Percentiles rank a stretch among this genome's conserved stretches.
phyloP scores from a whole-genome alignment of 2,797 vertebrate species.

The Falco berigora region DNA sequence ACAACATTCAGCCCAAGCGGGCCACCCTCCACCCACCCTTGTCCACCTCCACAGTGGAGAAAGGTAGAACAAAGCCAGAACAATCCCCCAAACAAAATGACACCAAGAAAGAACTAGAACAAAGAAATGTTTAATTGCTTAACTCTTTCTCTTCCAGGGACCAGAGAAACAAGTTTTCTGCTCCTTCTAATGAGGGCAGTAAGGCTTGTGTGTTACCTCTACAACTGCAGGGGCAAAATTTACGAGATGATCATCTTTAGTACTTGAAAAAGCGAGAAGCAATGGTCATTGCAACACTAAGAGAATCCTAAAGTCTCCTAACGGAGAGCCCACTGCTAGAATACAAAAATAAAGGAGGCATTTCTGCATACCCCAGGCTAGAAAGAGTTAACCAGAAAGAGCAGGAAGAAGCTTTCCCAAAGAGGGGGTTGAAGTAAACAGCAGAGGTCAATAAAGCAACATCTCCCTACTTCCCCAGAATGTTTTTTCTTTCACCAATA shows the following conservation, averaged over 20 bases:
- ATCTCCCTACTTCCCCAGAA: conserved; percentile 63
- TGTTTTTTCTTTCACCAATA: conserved; percentile 72
- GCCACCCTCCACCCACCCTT: not conserved
- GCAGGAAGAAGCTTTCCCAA: conserved; percentile 54
- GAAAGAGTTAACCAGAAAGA: conserved; percentile 58
- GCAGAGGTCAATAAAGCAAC: conserved; percentile 64
- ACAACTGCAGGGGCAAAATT: conserved; percentile 53
- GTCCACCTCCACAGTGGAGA: not conserved
- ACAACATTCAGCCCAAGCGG: not conserved
- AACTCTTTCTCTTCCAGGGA: conserved; percentile 76
- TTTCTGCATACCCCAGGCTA: conserved; percentile 49
- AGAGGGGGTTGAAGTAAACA: conserved; percentile 50
- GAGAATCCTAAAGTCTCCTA: conserved; percentile 36
- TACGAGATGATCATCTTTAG: conserved; percentile 44
- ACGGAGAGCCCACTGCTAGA: conserved; percentile 37
- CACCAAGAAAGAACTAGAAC: conserved; percentile 57
- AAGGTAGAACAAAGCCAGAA: not conserved
- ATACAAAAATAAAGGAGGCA: conserved; percentile 65
- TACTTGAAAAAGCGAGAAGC: conserved; percentile 24
- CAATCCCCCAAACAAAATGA: conserved; percentile 38
- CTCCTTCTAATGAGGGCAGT: conserved; percentile 72
- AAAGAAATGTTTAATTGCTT: conserved; percentile 71
- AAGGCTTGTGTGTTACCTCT: conserved; percentile 74
- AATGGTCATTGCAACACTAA: conserved; percentile 27
- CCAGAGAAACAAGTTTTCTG: conserved; percentile 75